Conservation (phyloP, 2,888 invertebrate species). For the Drosophila austrosaltans region DNA sequence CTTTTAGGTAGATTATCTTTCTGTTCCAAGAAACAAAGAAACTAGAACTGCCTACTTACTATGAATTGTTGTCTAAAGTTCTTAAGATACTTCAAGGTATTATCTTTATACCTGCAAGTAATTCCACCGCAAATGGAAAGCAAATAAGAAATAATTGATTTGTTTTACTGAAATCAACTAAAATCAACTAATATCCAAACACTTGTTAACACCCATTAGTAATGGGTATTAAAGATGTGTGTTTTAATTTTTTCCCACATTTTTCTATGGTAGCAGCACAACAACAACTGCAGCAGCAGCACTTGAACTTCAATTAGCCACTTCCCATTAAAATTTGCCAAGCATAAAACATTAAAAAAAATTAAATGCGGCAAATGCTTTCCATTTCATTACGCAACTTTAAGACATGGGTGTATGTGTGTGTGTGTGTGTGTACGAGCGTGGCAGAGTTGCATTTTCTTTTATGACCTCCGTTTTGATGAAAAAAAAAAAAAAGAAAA, state of each 20-base stretch:
- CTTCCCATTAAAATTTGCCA: slow-evolving; percentile 15
- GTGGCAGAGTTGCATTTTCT: slow-evolving; percentile 35
- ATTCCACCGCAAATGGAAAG: no score
- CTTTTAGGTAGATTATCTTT: no score
- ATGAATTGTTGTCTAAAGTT: no score
- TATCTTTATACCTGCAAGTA: no score
- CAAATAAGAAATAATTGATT: no score
- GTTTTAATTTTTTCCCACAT: slow-evolving; percentile 2
- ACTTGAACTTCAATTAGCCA: slow-evolving; percentile 57
- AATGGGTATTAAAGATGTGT: slow-evolving; percentile 6
- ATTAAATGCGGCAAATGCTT: slow-evolving; percentile 36
- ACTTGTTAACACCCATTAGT: not conserved
- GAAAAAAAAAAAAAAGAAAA: slow-evolving; percentile 41
- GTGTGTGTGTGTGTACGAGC: slow-evolving; percentile 4
- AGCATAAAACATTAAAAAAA: slow-evolving; percentile 41
- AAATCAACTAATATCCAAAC: not conserved
- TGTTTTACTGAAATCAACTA: no score
- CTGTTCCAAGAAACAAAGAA: no score
- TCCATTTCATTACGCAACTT: slow-evolving; percentile 44
- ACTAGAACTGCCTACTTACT: no score
- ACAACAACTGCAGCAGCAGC: slow-evolving; percentile 3
- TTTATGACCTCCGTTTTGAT: slow-evolving; percentile 56
- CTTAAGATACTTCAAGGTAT: no score
- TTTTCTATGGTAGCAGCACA: not conserved
- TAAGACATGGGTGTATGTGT: slow-evolving; percentile 23